Percentiles rank a stretch among this genome's conserved stretches.
Evolutionary conservation across 2,797 vertebrate species (phyloP).

Genomic region (Anas acuta): DNA sequence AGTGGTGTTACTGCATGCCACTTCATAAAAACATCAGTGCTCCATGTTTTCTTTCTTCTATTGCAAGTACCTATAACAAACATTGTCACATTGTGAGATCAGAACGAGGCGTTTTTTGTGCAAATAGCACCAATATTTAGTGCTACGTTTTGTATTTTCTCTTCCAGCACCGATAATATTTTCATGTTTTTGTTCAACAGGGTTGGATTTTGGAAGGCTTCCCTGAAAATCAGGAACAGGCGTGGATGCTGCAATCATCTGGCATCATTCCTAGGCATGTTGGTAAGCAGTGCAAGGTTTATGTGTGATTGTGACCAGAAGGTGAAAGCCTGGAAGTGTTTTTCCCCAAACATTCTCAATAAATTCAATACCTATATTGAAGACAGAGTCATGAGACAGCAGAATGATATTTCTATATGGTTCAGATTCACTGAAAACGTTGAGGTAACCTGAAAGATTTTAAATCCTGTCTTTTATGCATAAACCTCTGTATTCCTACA

Average conservation of each 20-base stretch:
- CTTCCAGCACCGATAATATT: neutral
- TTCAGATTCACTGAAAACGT: neutral
- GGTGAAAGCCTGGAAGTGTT: neutral
- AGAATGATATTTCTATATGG: neutral
- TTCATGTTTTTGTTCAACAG: slow-evolving; percentile 73
- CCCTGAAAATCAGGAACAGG: slow-evolving; percentile 85
- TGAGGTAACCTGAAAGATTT: neutral
- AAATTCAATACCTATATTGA: neutral
- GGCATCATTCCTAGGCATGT: slow-evolving; percentile 87
- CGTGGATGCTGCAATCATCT: slow-evolving; percentile 81
- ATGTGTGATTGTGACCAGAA: neutral
- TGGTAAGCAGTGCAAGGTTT: slow-evolving; percentile 78
- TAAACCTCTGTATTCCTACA: neutral
- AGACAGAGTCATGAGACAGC: neutral
- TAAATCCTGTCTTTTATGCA: neutral
- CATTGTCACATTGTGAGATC: neutral
- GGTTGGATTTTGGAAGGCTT: slow-evolving; percentile 92
- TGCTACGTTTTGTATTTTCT: neutral
- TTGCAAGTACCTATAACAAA: neutral
- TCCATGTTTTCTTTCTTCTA: slow-evolving; percentile 19
- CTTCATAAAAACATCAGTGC: neutral
- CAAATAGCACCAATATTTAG: neutral
- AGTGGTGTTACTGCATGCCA: neutral
- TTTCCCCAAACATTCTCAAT: neutral
- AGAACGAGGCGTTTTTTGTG: neutral